Evolutionary conservation across 1,140 invertebrate species (phyloP).

Genomic region (Drosophila takahashii): DNA sequence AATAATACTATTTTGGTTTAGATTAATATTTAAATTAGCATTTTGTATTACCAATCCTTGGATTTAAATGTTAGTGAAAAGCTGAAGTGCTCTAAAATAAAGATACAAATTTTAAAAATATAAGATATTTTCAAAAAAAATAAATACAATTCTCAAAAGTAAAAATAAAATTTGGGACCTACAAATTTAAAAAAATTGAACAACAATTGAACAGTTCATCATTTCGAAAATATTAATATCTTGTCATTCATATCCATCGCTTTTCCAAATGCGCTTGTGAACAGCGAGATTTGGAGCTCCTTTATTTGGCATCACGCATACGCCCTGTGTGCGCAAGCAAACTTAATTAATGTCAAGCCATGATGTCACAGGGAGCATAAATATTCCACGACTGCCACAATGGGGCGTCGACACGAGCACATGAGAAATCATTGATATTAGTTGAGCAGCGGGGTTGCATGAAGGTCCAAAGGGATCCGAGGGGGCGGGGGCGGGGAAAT

Average conservation of each 20-base stretch:
- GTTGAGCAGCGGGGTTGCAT: slow-evolving; percentile 13
- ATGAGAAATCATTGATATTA: slow-evolving; percentile 63
- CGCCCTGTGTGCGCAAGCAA: slow-evolving; percentile 40
- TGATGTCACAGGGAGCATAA: slow-evolving; percentile 57
- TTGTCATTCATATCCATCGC: background rate
- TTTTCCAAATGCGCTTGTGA: background rate
- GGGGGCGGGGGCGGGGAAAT: slow-evolving; percentile 5
- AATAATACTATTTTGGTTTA: background rate
- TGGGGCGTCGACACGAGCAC: slow-evolving; percentile 28
- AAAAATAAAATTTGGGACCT: too few species aligned
- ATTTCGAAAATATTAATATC: too few species aligned
- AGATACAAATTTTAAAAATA: background rate
- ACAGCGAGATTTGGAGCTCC: slow-evolving; percentile 1
- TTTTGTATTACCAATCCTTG: too few species aligned
- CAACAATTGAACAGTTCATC: too few species aligned
- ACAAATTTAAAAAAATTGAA: too few species aligned
- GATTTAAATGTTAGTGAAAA: background rate
- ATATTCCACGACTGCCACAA: slow-evolving; percentile 35
- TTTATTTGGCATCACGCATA: slow-evolving; percentile 36
- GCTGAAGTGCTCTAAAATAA: background rate
- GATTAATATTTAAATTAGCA: background rate
- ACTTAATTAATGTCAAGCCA: slow-evolving; percentile 57
- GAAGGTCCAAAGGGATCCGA: background rate
- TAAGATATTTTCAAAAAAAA: too few species aligned
- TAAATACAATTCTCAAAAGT: too few species aligned